A percentile compares a stretch with the other conserved stretches of the same genome.
phyloP scores from a whole-genome alignment of 2,797 vertebrate genomes.

The Mus spretus region DNA sequence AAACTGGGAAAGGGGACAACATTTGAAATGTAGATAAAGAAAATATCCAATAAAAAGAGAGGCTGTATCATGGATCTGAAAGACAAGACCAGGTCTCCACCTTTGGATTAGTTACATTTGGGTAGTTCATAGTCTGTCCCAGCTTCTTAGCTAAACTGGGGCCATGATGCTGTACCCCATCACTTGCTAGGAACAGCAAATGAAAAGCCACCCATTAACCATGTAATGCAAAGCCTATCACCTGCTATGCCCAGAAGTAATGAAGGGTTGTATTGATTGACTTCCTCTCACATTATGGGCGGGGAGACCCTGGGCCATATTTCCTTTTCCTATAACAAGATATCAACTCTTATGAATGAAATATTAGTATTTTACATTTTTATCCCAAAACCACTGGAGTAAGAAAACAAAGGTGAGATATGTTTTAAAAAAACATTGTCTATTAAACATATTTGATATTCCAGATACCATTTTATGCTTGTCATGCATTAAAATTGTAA shows the following conservation, averaged over 20 bases:
- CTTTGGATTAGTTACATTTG: neutral
- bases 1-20: too few relatives aligned
- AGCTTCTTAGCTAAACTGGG: neutral
- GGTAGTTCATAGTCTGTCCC: neutral
- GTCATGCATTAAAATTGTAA: neutral
- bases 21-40: too few relatives aligned
- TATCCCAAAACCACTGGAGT: neutral
- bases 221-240: neutral
- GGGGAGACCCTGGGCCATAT: neutral
- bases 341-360: neutral
- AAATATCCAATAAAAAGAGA: too few relatives aligned
- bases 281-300: neutral
- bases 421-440: neutral
- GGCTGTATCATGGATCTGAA: neutral
- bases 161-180: neutral
- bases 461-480: neutral
- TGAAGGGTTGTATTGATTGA: neutral
- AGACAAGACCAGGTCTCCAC: neutral
- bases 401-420: neutral
- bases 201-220: neutral
- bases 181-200: neutral
- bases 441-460: slow-evolving; percentile 9
- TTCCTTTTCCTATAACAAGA: neutral
- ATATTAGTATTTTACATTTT: neutral
- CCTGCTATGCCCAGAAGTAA: neutral